A percentile compares a stretch with the other conserved stretches of the same genome.
phyloP scores from a whole-genome alignment of 2,888 invertebrate species.

The Sepioteuthis lessoniana region DNA sequence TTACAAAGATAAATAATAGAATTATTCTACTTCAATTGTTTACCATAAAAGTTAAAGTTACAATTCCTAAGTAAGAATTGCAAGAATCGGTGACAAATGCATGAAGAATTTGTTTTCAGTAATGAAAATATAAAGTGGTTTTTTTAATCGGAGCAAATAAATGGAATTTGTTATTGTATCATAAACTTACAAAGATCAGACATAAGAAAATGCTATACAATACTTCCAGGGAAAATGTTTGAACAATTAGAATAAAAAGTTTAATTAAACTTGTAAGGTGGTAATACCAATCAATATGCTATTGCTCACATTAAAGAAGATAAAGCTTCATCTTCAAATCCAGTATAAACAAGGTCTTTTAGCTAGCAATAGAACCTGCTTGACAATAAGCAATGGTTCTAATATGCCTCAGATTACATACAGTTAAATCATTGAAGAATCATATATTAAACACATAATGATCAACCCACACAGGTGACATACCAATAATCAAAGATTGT shows the following conservation, averaged over 20 bases:
- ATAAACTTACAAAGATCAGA: not conserved
- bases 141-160: not conserved
- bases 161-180: not conserved
- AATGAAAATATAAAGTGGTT: not conserved
- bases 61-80: constrained; percentile 14
- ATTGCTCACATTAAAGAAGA: not conserved
- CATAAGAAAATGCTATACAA: not conserved
- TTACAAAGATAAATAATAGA: not conserved
- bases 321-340: not conserved
- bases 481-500: too few relatives aligned
- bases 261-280: not conserved
- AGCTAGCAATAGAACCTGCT: not conserved
- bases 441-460: not conserved
- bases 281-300: not conserved
- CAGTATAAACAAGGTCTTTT: not conserved
- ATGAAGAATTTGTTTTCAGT: not conserved
- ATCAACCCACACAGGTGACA: not conserved
- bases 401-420: too few relatives aligned
- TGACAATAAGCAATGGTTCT: not conserved
- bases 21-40: constrained; percentile 1
- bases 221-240: not conserved
- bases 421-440: not conserved
- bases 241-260: not conserved
- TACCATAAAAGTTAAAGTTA: not conserved
- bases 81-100: not conserved